Evolutionary conservation across 2,797 vertebrate genomes (phyloP).

Genomic region (Decapterus maruadsi): DNA sequence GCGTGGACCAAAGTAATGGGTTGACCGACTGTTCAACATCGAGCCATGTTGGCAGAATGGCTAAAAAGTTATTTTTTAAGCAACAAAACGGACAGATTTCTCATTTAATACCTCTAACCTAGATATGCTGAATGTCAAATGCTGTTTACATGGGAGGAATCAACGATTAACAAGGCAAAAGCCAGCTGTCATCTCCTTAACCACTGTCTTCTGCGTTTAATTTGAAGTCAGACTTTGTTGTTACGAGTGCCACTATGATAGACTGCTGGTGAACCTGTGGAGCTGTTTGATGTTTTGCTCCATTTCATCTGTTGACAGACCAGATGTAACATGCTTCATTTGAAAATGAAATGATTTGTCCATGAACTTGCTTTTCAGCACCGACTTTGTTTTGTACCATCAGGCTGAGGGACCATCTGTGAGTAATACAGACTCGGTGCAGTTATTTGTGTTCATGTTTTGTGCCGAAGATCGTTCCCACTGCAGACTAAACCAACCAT

Average conservation of each 20-base stretch:
- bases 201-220: conserved; percentile 21
- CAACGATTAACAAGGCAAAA: conserved; percentile 3
- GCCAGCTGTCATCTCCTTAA: conserved; percentile 18
- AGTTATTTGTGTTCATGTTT: conserved; percentile 51
- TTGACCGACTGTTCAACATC: background rate
- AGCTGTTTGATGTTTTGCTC: conserved; percentile 25
- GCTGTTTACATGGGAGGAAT: conserved; percentile 8
- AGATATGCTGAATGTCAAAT: conserved; percentile 8
- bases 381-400: conserved; percentile 38
- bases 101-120: background rate
- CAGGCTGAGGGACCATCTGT: conserved; percentile 39
- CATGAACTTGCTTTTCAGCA: conserved; percentile 20
- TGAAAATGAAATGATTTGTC: conserved; percentile 28
- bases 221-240: conserved; percentile 32
- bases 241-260: conserved; percentile 15
- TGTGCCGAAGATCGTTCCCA: conserved; percentile 24
- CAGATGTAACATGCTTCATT: conserved; percentile 5
- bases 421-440: conserved; percentile 50
- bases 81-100: background rate
- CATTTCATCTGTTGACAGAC: conserved; percentile 30
- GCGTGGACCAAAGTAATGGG: background rate
- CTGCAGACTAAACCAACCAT: conserved; percentile 51
- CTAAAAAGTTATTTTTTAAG: background rate
- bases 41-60: background rate
- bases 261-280: conserved; percentile 17